These are phyloP conservation scores for Drosophila mauritiana DNA, from an alignment of 1,140 invertebrate species.

Conservation along the genomic window DNA sequence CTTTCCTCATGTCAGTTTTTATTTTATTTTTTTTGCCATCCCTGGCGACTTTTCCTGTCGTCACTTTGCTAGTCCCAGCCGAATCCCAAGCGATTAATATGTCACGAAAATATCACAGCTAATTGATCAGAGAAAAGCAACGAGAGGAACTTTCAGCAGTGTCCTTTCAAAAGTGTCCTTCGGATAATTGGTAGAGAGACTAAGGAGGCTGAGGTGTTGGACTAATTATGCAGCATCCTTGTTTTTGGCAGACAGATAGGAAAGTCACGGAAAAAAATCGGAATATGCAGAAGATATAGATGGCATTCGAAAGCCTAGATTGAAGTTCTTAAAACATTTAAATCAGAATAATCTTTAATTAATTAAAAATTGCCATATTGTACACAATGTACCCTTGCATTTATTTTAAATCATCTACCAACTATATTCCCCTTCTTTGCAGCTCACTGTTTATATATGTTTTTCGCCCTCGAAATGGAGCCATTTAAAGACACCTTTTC, in stretches of 20 bases:
- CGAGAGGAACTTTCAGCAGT: slow-evolving; percentile 11
- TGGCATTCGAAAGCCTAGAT: neutral
- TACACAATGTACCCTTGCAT: neutral
- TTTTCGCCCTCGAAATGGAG: slow-evolving; percentile 7
- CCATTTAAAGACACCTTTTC: slow-evolving; percentile 26
- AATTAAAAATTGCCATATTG: neutral
- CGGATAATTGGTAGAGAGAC: slow-evolving; percentile 27
- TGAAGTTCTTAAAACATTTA: too few relatives aligned
- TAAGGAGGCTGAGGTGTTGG: slow-evolving; percentile 6
- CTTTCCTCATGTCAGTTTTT: slow-evolving; percentile 3
- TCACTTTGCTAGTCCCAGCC: slow-evolving; percentile 27
- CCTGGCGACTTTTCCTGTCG: slow-evolving; percentile 60
- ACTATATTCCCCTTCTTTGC: neutral
- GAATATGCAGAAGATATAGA: too few relatives aligned
- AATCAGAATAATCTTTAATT: too few relatives aligned
- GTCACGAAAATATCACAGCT: slow-evolving; percentile 78
- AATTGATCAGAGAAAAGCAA: slow-evolving; percentile 68
- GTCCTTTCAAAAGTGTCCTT: slow-evolving; percentile 18
- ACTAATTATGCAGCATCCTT: slow-evolving; percentile 49
- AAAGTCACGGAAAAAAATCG: neutral
- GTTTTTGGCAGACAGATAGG: neutral
- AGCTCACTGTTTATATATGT: neutral
- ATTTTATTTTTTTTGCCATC: slow-evolving; percentile 48
- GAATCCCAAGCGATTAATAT: slow-evolving; percentile 69
- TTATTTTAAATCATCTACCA: neutral